Conservation (phyloP, 1,140 invertebrate species). For the Lordiphosa mommai region DNA sequence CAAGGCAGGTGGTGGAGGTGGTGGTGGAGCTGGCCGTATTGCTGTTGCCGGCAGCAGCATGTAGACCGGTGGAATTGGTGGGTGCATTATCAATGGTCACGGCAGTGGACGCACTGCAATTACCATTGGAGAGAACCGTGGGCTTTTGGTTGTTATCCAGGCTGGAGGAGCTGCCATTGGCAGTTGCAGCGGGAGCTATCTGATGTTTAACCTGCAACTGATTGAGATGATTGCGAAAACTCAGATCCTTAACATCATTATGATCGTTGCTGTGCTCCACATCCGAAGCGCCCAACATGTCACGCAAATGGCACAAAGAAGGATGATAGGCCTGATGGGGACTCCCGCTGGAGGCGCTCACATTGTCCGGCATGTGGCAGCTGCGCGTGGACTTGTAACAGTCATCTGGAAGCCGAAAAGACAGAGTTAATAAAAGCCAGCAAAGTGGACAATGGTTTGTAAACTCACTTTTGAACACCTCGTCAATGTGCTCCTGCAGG, state of each 20-base stretch:
- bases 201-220: conserved; percentile 64
- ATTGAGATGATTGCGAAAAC: conserved; percentile 75
- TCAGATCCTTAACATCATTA: conserved; percentile 82
- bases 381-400: conserved; percentile 79
- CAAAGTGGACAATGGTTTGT: too few relatives aligned
- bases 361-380: conserved; percentile 80
- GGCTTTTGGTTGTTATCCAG: conserved; percentile 26
- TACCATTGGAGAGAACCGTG: conserved; percentile 15
- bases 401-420: conserved; percentile 80
- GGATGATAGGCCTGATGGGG: conserved; percentile 78
- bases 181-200: conserved; percentile 36
- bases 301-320: conserved; percentile 78
- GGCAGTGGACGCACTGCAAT: background rate
- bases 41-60: conserved; percentile 28
- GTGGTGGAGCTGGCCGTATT: conserved; percentile 57
- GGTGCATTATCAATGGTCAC: conserved; percentile 37
- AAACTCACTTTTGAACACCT: conserved; percentile 82
- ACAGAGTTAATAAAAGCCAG: background rate
- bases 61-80: conserved; percentile 45
- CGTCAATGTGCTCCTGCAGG: conserved; percentile 91
- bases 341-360: conserved; percentile 77
- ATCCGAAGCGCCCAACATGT: conserved; percentile 72
- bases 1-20: conserved; percentile 27
- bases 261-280: conserved; percentile 84
- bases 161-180: conserved; percentile 13